Conservation (phyloP, 2,113 vertebrate species). For the Chaetura pelagica region DNA sequence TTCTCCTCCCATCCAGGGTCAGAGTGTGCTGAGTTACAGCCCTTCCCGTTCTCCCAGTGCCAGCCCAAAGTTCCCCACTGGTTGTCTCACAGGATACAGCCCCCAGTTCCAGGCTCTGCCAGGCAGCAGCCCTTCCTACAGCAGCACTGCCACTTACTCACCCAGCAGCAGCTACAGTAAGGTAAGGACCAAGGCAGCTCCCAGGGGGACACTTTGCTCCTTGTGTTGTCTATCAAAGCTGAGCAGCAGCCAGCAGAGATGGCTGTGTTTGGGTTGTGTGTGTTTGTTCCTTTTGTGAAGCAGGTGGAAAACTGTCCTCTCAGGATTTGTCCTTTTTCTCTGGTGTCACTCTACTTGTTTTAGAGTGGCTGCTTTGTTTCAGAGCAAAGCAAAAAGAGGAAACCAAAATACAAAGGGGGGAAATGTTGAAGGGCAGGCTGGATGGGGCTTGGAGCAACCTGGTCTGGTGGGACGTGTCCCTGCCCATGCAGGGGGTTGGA, state of each 20-base stretch:
- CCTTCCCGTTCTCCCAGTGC: slow-evolving; percentile 84
- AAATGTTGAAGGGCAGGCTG: too few relatives aligned
- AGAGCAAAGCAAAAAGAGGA: neutral
- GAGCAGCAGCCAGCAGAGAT: neutral
- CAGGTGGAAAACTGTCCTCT: neutral
- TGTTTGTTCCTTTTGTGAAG: neutral
- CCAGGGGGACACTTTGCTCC: fast-evolving
- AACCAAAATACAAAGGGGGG: too few relatives aligned
- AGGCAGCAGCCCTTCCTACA: slow-evolving; percentile 74
- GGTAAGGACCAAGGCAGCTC: slow-evolving; percentile 35
- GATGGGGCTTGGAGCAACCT: too few relatives aligned
- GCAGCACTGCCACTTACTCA: slow-evolving; percentile 65
- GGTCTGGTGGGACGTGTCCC: too few relatives aligned
- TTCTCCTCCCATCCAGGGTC: slow-evolving; percentile 87
- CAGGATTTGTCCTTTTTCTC: neutral
- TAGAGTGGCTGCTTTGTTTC: neutral
- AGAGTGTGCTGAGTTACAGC: slow-evolving; percentile 94
- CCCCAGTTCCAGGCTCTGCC: slow-evolving; percentile 81
- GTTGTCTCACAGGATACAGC: slow-evolving; percentile 86
- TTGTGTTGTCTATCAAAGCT: neutral
- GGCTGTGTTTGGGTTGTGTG: too few relatives aligned
- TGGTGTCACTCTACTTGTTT: neutral
- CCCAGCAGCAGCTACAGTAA: slow-evolving; percentile 81
- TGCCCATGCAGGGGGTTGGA: too few relatives aligned
- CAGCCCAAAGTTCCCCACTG: slow-evolving; percentile 89